Percentiles rank a stretch among this genome's conserved stretches.
These are phyloP conservation scores for Gadopsis marmoratus DNA, from an alignment of 2,797 vertebrate species.

Conservation along the genomic window DNA sequence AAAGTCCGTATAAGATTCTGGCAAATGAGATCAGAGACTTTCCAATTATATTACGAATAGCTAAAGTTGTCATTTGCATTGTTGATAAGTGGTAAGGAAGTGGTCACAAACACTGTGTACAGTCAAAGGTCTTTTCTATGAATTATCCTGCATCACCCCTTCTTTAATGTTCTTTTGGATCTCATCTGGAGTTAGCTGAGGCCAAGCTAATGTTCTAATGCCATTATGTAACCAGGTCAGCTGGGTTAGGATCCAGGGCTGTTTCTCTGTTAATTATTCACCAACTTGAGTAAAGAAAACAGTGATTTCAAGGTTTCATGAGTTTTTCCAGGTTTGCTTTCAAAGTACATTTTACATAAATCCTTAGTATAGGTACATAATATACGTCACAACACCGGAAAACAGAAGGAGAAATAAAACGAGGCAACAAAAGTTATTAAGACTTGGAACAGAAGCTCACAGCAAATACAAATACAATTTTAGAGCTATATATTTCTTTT, in stretches of 20 bases:
- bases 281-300: neutral
- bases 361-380: neutral
- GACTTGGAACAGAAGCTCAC: neutral
- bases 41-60: neutral
- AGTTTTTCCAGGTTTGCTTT: constrained; percentile 3
- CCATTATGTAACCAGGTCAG: constrained; percentile 23
- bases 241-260: neutral
- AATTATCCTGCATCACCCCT: neutral
- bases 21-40: neutral
- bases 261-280: constrained; percentile 35
- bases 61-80: neutral
- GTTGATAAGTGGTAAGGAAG: neutral
- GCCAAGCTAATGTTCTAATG: neutral
- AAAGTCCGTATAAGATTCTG: neutral
- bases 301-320: neutral
- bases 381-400: neutral
- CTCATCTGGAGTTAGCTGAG: neutral
- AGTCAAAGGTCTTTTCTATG: neutral
- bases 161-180: neutral
- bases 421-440: neutral
- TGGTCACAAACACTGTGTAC: neutral
- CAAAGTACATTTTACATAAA: neutral
- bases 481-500: neutral
- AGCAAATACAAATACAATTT: neutral
- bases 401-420: neutral